phyloP scores from a whole-genome alignment of 2,888 invertebrate genomes.

The Acanthococcus lagerstroemiae region DNA sequence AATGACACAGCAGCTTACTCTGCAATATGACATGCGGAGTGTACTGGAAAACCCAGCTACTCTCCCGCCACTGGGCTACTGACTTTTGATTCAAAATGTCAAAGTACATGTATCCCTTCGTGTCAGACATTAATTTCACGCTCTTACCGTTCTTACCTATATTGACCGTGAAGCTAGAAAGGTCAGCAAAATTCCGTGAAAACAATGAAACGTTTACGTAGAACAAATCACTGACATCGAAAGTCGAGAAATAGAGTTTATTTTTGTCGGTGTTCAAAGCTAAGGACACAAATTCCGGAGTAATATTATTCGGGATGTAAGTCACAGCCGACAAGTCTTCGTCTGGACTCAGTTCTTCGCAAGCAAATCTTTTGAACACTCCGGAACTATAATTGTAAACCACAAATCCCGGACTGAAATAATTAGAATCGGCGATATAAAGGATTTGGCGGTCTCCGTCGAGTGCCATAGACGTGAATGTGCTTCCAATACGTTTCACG shows the following conservation, averaged over 20 bases:
- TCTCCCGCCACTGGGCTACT: constrained; percentile 17
- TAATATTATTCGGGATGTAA: neutral
- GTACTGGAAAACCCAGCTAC: constrained; percentile 17
- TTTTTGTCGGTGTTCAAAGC: constrained; percentile 9
- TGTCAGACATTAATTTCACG: neutral
- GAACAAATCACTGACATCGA: constrained; percentile 11
- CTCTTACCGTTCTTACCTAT: constrained; percentile 11
- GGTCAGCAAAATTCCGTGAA: neutral
- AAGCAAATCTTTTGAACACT: constrained; percentile 2
- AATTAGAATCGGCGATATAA: constrained; percentile 17
- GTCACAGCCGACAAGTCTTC: constrained; percentile 7
- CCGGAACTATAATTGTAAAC: constrained; percentile 9
- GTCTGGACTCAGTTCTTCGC: constrained; percentile 20
- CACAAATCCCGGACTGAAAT: constrained; percentile 5
- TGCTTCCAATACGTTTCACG: neutral
- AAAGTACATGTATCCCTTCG: constrained; percentile 21
- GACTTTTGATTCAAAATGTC: constrained; percentile 16
- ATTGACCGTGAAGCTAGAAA: neutral
- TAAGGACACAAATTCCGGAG: constrained; percentile 6
- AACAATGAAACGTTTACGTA: neutral
- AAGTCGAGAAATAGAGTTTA: constrained; percentile 14
- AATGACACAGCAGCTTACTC: constrained; percentile 14
- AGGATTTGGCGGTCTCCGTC: constrained; percentile 8
- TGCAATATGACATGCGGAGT: constrained; percentile 8
- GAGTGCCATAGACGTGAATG: constrained; percentile 1